A percentile compares a stretch with the other conserved stretches of the same genome.
Conservation (phyloP, 1,140 invertebrate genomes). For the Globodera ellingtonae region DNA sequence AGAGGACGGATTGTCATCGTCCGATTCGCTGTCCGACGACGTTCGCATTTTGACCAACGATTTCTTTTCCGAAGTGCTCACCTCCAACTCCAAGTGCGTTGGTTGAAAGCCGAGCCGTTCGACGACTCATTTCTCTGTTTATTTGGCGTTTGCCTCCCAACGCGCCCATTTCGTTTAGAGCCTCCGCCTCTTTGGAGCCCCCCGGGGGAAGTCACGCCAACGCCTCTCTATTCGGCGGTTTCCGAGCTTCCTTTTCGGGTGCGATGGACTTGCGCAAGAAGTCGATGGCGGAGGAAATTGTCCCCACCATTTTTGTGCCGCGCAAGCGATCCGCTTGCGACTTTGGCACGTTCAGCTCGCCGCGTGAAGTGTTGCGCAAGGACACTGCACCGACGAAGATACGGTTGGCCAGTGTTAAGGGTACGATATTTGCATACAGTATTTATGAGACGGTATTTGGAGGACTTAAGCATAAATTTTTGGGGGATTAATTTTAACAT, state of each 20-base stretch:
- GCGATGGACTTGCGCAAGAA: conserved; percentile 1
- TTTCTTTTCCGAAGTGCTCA: conserved; percentile 59
- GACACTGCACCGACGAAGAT: conserved; percentile 6
- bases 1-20: conserved; percentile 61
- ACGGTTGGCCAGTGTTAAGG: neutral
- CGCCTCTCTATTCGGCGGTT: conserved; percentile 13
- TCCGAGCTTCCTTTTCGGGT: conserved; percentile 15
- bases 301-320: conserved; percentile 18
- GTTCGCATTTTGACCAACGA: conserved; percentile 61
- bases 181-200: conserved; percentile 13
- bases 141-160: conserved; percentile 1
- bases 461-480: neutral
- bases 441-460: neutral
- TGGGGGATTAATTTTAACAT: neutral
- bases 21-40: conserved; percentile 59
- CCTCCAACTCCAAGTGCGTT: conserved; percentile 56
- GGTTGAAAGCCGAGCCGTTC: neutral
- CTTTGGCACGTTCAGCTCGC: conserved; percentile 12
- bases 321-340: conserved; percentile 29
- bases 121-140: neutral
- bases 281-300: conserved; percentile 18
- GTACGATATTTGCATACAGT: neutral
- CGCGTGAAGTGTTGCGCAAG: neutral
- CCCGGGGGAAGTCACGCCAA: conserved; percentile 32
- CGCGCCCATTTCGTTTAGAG: conserved; percentile 25